Conservation (phyloP, 2,888 invertebrate species). For the Chesias legatella region DNA sequence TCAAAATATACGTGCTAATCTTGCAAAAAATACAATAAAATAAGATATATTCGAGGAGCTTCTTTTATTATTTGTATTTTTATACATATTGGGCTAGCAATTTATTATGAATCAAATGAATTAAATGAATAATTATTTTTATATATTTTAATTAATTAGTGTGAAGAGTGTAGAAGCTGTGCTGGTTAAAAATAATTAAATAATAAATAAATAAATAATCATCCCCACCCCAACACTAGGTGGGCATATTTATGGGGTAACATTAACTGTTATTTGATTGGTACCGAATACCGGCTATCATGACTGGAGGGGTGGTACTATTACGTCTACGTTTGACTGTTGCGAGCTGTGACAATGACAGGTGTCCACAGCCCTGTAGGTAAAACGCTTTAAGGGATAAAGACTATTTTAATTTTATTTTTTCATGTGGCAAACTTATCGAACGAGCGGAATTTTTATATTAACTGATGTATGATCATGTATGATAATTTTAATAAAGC, state of each 20-base stretch:
- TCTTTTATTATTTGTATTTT: too few species aligned
- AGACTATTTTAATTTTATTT: background rate
- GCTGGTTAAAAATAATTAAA: slow-evolving; percentile 1
- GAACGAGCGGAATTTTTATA: background rate
- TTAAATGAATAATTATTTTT: too few species aligned
- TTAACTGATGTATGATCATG: slow-evolving; percentile 12
- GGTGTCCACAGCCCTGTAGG: slow-evolving; percentile 28
- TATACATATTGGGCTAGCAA: too few species aligned
- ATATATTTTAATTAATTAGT: too few species aligned
- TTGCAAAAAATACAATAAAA: too few species aligned
- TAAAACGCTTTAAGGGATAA: slow-evolving; percentile 10
- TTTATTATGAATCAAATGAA: too few species aligned
- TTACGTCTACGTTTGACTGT: slow-evolving; percentile 39
- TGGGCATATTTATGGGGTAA: slow-evolving; percentile 50
- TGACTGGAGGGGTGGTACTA: slow-evolving; percentile 25
- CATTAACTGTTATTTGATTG: slow-evolving; percentile 59
- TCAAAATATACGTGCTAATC: too few species aligned
- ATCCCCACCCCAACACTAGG: slow-evolving; percentile 23
- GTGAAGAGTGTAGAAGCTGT: too few species aligned
- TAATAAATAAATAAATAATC: background rate
- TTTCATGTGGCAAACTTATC: too few species aligned
- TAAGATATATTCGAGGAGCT: too few species aligned
- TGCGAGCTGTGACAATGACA: slow-evolving; percentile 42
- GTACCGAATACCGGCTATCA: slow-evolving; percentile 40
- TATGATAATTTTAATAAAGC: slow-evolving; percentile 16